A percentile compares a stretch with the other conserved stretches of the same genome.
phyloP scores from a whole-genome alignment of 2,888 invertebrate genomes.

The Pandemis heparana region DNA sequence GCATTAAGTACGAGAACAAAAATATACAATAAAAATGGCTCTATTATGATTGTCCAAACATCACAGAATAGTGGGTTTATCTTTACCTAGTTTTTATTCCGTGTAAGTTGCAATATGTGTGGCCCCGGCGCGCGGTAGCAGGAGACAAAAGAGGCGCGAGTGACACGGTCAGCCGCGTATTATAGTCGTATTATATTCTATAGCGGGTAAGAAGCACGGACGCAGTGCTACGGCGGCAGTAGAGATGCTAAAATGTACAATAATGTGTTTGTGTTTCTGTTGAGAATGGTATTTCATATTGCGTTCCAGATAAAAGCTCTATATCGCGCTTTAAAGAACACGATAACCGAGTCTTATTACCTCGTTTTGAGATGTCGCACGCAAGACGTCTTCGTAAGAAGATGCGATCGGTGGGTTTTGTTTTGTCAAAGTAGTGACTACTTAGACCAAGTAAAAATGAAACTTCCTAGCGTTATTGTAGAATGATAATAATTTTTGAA shows the following conservation, averaged over 20 bases:
- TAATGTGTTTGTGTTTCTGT: neutral
- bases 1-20: neutral
- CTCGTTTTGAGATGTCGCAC: too few species aligned
- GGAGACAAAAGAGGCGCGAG: constrained; percentile 42
- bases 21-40: neutral
- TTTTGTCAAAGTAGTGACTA: neutral
- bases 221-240: constrained; percentile 17
- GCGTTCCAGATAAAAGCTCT: too few species aligned
- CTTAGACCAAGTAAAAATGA: too few species aligned
- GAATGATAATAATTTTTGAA: too few species aligned
- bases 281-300: neutral
- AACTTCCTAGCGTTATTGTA: too few species aligned
- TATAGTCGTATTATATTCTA: constrained; percentile 24
- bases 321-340: too few species aligned
- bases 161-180: constrained; percentile 54
- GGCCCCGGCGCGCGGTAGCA: constrained; percentile 5
- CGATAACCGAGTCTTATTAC: too few species aligned
- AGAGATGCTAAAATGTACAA: constrained; percentile 10
- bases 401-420: neutral
- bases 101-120: constrained; percentile 28
- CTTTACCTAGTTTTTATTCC: neutral
- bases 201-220: constrained; percentile 15
- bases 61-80: neutral
- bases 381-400: neutral
- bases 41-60: neutral